Evolutionary conservation across 2,888 invertebrate species (phyloP).

Genomic region (Nemotelus pantherinus): DNA sequence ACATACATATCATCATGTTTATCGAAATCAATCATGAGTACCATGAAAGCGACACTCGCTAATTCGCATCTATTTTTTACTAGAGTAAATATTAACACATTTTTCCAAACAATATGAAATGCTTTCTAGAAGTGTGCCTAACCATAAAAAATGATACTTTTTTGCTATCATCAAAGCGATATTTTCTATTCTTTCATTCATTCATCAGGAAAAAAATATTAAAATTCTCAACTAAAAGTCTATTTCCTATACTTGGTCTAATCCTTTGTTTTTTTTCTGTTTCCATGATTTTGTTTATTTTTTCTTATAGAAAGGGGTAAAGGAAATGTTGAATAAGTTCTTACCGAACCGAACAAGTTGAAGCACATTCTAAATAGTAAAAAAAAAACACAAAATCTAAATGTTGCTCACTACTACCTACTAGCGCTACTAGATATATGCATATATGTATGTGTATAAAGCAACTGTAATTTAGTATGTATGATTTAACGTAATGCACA

Average conservation of each 20-base stretch:
- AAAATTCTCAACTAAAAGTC: no score
- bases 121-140: no score
- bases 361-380: slow-evolving; percentile 43
- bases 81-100: no score
- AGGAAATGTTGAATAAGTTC: slow-evolving; percentile 56
- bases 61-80: slow-evolving; percentile 24
- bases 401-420: slow-evolving; percentile 23
- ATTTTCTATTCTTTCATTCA: not conserved
- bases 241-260: no score
- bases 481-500: no score
- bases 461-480: not conserved
- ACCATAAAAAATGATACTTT: no score
- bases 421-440: not conserved
- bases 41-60: slow-evolving; percentile 45
- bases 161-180: not conserved
- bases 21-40: not conserved
- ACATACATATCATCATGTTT: slow-evolving; percentile 29
- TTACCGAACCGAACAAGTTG: slow-evolving; percentile 55
- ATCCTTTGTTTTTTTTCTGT: slow-evolving; percentile 42
- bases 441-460: slow-evolving; percentile 22
- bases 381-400: not conserved
- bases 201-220: not conserved
- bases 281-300: slow-evolving; percentile 53
- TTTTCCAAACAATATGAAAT: no score
- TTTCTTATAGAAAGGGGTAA: slow-evolving; percentile 55